Evolutionary conservation across 2,797 vertebrate genomes (phyloP).

Genomic region (Falco cherrug): DNA sequence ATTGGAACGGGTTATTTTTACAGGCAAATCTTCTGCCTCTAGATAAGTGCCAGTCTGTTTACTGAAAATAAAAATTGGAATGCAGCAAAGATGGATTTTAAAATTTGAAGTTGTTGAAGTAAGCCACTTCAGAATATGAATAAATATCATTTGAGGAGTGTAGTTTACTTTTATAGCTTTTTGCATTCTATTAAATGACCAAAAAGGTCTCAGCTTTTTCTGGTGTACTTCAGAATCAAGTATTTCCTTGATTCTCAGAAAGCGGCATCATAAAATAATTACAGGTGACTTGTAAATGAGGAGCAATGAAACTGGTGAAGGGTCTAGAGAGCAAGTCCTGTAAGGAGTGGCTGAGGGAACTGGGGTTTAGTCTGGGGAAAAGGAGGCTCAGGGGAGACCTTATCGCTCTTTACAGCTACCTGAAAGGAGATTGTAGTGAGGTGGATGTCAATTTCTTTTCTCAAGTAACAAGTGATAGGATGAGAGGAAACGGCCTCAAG

Average conservation of each 20-base stretch:
- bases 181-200: background rate
- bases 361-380: background rate
- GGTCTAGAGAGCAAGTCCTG: background rate
- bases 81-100: background rate
- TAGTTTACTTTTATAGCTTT: background rate
- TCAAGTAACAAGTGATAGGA: background rate
- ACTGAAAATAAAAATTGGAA: background rate
- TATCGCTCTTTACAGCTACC: background rate
- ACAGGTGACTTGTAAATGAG: background rate
- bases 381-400: background rate
- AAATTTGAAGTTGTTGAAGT: background rate
- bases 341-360: background rate
- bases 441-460: background rate
- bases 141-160: background rate
- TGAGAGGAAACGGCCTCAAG: background rate
- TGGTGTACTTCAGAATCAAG: background rate
- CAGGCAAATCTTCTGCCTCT: background rate
- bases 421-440: background rate
- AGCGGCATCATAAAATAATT: background rate
- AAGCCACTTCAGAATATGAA: background rate
- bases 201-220: background rate
- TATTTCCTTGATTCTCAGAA: background rate
- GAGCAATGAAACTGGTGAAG: background rate
- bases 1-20: background rate
- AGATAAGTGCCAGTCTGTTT: background rate